Evolutionary conservation across 1,140 invertebrate genomes (phyloP).

Genomic region (Bathynomus jamesi): DNA sequence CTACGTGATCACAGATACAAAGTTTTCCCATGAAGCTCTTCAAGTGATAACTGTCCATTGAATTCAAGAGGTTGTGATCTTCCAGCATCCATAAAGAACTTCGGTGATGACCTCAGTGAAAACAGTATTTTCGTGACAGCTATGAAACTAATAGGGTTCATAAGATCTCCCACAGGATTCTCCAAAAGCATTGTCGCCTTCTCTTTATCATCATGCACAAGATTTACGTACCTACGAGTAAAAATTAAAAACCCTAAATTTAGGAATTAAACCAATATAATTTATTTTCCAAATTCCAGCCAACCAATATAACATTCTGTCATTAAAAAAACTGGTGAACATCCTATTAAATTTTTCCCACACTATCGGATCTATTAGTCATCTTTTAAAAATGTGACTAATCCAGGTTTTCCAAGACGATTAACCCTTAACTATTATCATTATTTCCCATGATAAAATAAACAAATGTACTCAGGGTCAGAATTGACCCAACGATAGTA

Average conservation of each 20-base stretch:
- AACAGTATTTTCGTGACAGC: conserved; percentile 14
- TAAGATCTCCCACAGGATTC: conserved; percentile 55
- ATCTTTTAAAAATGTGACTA: neutral
- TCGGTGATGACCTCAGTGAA: neutral
- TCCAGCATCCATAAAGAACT: conserved; percentile 12
- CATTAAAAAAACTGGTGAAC: neutral
- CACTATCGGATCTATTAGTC: neutral
- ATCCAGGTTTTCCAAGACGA: neutral
- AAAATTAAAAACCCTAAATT: conserved; percentile 41
- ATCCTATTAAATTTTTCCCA: conserved; percentile 14
- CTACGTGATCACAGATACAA: neutral
- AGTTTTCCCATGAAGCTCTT: neutral
- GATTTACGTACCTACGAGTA: conserved; percentile 61
- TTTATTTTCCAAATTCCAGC: conserved; percentile 16
- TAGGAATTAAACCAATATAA: conserved; percentile 13
- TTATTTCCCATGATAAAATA: too few species aligned
- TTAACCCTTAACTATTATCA: too few species aligned
- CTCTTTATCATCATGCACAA: conserved; percentile 49
- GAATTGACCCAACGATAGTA: too few species aligned
- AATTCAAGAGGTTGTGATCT: conserved; percentile 12
- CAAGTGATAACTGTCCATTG: neutral
- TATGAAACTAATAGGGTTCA: conserved; percentile 8
- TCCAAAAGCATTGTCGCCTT: conserved; percentile 60
- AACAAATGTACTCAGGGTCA: too few species aligned
- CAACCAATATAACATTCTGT: too few species aligned